Conservation (phyloP, 2,888 invertebrate species). For the Phyto melanocephala region DNA sequence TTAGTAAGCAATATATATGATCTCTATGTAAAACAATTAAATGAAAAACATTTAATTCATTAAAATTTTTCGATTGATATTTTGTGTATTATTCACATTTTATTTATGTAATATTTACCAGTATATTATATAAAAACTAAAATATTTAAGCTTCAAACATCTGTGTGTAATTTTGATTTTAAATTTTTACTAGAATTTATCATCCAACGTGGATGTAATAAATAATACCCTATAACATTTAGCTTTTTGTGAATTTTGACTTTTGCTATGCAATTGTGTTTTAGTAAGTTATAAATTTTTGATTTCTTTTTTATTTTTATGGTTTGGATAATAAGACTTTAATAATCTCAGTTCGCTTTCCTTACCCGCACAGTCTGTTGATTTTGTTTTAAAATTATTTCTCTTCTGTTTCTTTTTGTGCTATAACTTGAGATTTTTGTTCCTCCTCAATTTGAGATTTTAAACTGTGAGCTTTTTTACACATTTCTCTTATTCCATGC, state of each 20-base stretch:
- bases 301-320: background rate
- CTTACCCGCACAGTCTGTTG: background rate
- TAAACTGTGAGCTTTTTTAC: constrained; percentile 72
- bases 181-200: background rate
- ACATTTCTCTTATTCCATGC: constrained; percentile 78
- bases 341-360: background rate
- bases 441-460: constrained; percentile 36
- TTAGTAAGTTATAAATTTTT: background rate
- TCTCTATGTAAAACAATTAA: too few relatives aligned
- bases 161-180: background rate
- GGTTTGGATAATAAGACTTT: background rate
- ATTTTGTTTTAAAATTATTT: background rate
- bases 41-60: background rate
- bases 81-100: background rate
- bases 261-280: background rate
- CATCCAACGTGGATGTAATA: background rate
- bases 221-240: background rate
- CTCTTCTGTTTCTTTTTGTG: background rate
- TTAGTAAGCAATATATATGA: background rate
- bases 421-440: background rate
- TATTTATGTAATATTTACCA: background rate
- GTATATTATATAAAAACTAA: constrained; percentile 7
- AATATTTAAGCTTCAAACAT: background rate
- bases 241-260: background rate
- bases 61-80: background rate